Evolutionary conservation across 2,113 vertebrate species (phyloP).

Genomic region (Rhinopomastus cyanomelas): DNA sequence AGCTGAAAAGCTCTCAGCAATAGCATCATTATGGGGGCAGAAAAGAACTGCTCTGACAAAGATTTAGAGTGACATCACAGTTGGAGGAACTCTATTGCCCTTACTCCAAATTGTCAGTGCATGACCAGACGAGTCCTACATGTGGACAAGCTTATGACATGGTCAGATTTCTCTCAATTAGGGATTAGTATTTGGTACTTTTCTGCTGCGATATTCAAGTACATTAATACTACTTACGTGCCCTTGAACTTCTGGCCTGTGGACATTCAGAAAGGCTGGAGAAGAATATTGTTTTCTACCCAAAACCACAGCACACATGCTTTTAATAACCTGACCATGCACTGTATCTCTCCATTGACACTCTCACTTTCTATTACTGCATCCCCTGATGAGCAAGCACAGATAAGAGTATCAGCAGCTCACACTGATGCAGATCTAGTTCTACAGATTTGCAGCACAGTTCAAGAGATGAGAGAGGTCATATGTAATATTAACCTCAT

Average conservation of each 20-base stretch:
- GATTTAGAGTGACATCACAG: background rate
- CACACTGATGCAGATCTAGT: background rate
- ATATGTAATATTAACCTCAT: background rate
- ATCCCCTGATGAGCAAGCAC: fast-evolving
- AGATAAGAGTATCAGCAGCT: background rate
- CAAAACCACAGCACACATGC: background rate
- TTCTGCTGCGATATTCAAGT: background rate
- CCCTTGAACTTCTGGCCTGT: background rate
- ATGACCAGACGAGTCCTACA: background rate
- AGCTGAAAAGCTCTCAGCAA: background rate
- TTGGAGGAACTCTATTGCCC: background rate
- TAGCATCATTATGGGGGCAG: background rate
- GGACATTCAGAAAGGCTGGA: background rate
- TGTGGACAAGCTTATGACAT: background rate
- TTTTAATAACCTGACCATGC: background rate
- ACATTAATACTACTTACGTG: background rate
- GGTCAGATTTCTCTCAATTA: background rate
- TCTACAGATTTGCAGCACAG: background rate
- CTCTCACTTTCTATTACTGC: background rate
- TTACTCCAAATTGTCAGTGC: background rate
- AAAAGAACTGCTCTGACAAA: background rate
- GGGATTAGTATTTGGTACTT: background rate
- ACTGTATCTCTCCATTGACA: background rate
- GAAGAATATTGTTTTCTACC: background rate
- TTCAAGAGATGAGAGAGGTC: background rate